A percentile compares a stretch with the other conserved stretches of the same genome.
phyloP scores from a whole-genome alignment of 2,888 invertebrate genomes.

The Cetonia aurata region DNA sequence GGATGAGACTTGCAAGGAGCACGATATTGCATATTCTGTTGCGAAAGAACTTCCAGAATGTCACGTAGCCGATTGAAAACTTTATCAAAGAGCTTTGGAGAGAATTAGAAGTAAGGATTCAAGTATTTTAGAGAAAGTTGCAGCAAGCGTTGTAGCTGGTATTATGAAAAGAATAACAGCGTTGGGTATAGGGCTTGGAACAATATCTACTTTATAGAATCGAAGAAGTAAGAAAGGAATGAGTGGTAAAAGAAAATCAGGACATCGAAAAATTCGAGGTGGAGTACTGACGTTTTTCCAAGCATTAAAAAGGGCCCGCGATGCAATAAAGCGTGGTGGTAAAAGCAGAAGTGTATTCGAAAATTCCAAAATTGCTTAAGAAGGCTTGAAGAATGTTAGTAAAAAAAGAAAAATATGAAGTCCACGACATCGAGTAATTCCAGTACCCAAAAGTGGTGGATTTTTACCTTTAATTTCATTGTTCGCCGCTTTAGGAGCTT shows the following conservation, averaged over 20 bases:
- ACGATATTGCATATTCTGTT: conserved; percentile 24
- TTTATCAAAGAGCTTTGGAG: conserved; percentile 35
- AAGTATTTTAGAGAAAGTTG: conserved; percentile 36
- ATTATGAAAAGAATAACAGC: conserved; percentile 40
- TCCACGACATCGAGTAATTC: conserved; percentile 33
- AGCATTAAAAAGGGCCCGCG: conserved; percentile 2
- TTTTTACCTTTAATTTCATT: conserved; percentile 50
- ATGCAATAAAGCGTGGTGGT: too few species aligned
- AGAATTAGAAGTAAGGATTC: conserved; percentile 39
- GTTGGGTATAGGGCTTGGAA: conserved; percentile 41
- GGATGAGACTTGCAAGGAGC: too few species aligned
- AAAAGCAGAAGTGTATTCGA: too few species aligned
- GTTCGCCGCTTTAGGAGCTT: conserved; percentile 53
- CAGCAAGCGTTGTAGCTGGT: conserved; percentile 23
- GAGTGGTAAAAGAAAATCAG: not conserved
- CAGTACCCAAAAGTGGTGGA: conserved; percentile 49
- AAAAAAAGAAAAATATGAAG: conserved; percentile 17
- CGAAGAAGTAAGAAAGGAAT: conserved; percentile 1
- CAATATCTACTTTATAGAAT: not conserved
- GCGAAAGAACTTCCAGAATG: conserved; percentile 3
- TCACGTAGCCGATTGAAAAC: conserved; percentile 40
- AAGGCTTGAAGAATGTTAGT: conserved; percentile 38
- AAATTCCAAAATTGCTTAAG: too few species aligned
- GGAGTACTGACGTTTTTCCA: conserved; percentile 29
- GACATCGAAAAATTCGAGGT: conserved; percentile 17